A percentile compares a stretch with the other conserved stretches of the same genome.
Conservation (phyloP, 2,797 vertebrate genomes). For the Chiloscyllium punctatum region DNA sequence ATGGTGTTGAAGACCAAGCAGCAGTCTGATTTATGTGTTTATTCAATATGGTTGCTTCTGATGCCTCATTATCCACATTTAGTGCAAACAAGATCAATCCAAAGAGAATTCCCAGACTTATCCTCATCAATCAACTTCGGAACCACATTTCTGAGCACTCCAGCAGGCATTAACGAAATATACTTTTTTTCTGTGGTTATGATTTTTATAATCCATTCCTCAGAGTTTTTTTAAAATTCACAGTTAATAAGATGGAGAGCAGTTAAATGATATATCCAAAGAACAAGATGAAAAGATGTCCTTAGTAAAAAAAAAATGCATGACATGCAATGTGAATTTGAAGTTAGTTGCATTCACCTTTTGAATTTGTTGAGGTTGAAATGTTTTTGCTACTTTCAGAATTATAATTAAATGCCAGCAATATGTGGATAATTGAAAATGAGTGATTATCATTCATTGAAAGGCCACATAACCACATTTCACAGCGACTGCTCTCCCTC, state of each 20-base stretch:
- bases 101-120: neutral
- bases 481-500: constrained; percentile 16
- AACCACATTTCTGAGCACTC: neutral
- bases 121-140: neutral
- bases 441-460: neutral
- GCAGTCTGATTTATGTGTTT: constrained; percentile 14
- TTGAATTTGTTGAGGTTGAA: neutral
- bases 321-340: neutral
- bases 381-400: constrained; percentile 9
- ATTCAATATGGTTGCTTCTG: constrained; percentile 14
- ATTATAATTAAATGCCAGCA: neutral
- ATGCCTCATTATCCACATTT: constrained; percentile 4
- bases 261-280: neutral
- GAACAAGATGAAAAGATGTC: neutral
- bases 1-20: neutral
- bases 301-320: neutral
- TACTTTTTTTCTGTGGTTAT: neutral
- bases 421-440: constrained; percentile 24
- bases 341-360: neutral
- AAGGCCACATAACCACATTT: neutral
- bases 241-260: neutral
- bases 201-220: neutral
- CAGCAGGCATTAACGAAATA: neutral
- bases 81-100: constrained; percentile 26
- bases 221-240: neutral